Percentiles rank a stretch among this genome's conserved stretches.
These are phyloP conservation scores for Tenrec ecaudatus DNA, from an alignment of 2,113 vertebrate genomes.

Conservation along the genomic window DNA sequence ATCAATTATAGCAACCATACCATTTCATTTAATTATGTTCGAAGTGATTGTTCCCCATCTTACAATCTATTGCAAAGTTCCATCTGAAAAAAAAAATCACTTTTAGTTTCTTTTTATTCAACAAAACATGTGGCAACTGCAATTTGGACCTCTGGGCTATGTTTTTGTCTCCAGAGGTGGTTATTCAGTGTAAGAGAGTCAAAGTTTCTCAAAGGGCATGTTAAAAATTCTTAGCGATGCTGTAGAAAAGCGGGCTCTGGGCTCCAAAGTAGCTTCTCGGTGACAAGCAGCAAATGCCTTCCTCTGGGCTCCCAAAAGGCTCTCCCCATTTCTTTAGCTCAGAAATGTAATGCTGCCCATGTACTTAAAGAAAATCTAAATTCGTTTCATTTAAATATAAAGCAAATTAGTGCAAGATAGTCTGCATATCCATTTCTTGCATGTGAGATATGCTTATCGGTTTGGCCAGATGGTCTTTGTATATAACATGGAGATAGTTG, in stretches of 20 bases:
- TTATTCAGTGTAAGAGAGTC: background rate
- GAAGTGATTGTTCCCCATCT: too few species aligned
- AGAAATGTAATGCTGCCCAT: slow-evolving; percentile 44
- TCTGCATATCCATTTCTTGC: slow-evolving; percentile 12
- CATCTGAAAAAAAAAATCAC: too few species aligned
- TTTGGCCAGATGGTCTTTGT: slow-evolving; percentile 26
- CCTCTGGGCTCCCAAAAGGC: background rate
- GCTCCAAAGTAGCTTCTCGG: background rate
- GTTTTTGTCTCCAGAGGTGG: background rate
- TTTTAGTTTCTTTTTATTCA: too few species aligned
- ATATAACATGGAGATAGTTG: slow-evolving; percentile 32
- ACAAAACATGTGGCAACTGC: background rate
- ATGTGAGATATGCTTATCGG: slow-evolving; percentile 14
- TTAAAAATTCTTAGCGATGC: background rate
- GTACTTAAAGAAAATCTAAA: slow-evolving; percentile 39
- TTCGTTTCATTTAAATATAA: slow-evolving; percentile 52
- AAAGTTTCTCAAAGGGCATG: background rate
- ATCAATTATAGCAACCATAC: too few species aligned
- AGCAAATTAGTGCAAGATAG: slow-evolving; percentile 44
- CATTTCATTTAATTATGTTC: too few species aligned
- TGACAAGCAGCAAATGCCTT: background rate
- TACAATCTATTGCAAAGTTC: too few species aligned
- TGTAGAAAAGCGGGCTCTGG: background rate
- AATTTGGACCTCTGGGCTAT: background rate
- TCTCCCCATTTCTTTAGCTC: background rate